Evolutionary conservation across 2,888 invertebrate species (phyloP).

Genomic region (Synergus laeviventris): DNA sequence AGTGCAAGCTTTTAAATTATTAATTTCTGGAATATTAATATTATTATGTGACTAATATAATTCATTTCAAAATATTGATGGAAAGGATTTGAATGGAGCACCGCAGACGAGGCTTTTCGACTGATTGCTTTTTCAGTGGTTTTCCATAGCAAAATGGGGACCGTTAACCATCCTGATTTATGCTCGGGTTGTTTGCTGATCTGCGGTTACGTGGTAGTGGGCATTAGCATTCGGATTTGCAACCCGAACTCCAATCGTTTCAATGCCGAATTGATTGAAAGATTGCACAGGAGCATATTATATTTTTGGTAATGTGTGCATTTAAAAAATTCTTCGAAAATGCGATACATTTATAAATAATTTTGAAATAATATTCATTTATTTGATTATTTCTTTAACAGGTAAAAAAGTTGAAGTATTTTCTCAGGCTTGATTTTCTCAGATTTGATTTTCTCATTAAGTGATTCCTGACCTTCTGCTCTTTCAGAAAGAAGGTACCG

Average conservation of each 20-base stretch:
- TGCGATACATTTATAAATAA: neutral
- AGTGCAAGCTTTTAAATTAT: neutral
- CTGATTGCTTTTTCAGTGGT: constrained; percentile 39
- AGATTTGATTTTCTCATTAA: neutral
- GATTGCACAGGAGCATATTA: neutral
- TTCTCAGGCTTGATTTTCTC: neutral
- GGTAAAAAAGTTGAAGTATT: neutral
- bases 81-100: constrained; percentile 2
- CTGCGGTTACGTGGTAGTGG: constrained; percentile 28
- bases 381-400: too few relatives aligned
- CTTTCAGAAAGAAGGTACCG: neutral
- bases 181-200: constrained; percentile 35
- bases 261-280: constrained; percentile 26
- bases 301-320: neutral
- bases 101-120: constrained; percentile 12
- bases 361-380: too few relatives aligned
- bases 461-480: neutral
- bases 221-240: constrained; percentile 31
- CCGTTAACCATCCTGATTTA: constrained; percentile 39
- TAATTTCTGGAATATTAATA: neutral
- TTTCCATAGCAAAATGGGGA: constrained; percentile 26
- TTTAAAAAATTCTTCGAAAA: neutral
- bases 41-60: neutral
- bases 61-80: constrained; percentile 9
- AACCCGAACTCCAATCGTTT: constrained; percentile 13